phyloP scores from a whole-genome alignment of 2,888 invertebrate genomes.

The Tachystola acroxantha region DNA sequence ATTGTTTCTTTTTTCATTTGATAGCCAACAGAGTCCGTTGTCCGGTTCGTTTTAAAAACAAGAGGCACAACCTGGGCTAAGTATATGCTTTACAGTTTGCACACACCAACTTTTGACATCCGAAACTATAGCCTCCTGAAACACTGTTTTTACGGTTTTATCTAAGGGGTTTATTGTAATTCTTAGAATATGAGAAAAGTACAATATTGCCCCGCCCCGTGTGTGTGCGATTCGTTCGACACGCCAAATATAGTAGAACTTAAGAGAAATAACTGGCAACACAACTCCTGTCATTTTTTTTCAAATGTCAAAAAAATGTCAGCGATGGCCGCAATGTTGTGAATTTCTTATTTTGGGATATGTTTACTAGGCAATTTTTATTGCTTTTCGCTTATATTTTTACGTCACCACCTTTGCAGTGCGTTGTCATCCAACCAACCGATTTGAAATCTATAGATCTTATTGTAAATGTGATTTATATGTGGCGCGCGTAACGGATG shows the following conservation, averaged over 20 bases:
- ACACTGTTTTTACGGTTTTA: too few species aligned
- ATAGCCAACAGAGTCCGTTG: too few species aligned
- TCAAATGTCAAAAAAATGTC: constrained; percentile 27
- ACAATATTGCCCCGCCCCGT: too few species aligned
- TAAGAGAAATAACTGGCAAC: not conserved
- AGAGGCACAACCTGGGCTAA: too few species aligned
- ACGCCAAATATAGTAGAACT: too few species aligned
- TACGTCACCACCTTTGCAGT: constrained; percentile 36
- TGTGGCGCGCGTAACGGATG: constrained; percentile 66
- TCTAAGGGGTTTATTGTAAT: too few species aligned
- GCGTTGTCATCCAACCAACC: constrained; percentile 22
- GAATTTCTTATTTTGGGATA: constrained; percentile 54
- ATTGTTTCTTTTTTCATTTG: constrained; percentile 13
- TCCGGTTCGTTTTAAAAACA: too few species aligned
- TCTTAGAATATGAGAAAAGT: too few species aligned
- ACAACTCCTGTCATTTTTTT: constrained; percentile 5
- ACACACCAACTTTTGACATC: too few species aligned
- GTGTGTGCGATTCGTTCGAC: too few species aligned
- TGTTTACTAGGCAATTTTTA: constrained; percentile 63
- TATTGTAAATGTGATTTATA: constrained; percentile 42
- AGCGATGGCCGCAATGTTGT: constrained; percentile 61
- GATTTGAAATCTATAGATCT: constrained; percentile 24
- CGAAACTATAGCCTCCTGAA: too few species aligned
- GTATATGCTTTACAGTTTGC: too few species aligned
- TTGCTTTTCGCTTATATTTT: constrained; percentile 37